Evolutionary conservation across 2,888 invertebrate genomes (phyloP), one percentile per base, ranked within the genome.

Genomic region (Athetis lepigone): DNA sequence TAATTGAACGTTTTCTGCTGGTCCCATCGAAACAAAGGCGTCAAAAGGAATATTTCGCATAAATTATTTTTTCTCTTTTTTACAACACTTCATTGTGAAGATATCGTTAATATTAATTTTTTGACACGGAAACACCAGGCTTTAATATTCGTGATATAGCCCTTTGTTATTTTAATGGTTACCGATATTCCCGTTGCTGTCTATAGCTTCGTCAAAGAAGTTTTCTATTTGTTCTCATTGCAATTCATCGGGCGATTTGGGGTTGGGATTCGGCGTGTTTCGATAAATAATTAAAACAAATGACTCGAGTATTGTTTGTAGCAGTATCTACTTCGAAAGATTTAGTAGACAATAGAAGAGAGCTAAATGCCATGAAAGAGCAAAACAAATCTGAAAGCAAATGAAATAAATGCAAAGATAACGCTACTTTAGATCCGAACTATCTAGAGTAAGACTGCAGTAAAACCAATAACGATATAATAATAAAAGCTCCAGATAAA

Each of bases 41-140:
- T 90, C 91, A 93, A 92, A 90, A 91, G 91, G 89, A 91, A 91
- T 90, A 90, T 91, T 90, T 88, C 86, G 93, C 88, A 94, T 95
- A 93, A 94, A 94, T 94, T 93, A 93, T 90, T 90, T 87, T 81
- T 83, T 77, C 71, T 50, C 83, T 86, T 90, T 92, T 92, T 93
- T 90, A 88, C 82, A 85, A 86, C 91, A 92, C 92, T 91, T 92
- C 92, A 92, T 94, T 92, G 92, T 90, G 85, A 85, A 91, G 93
- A 92, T 93, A 94, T 94, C 94, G 94, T 95, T 95, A 95, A 95
- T 95, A 94, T 95, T 95, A 94, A 94, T 95, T 92, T 95, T 93
- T 92, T 90, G 91, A 91, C 93, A 90, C 93, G 90, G 90, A 92
- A 92, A 92, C 93, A 91, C 82, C 80, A 65, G 33, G 81, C 85